phyloP scores from a whole-genome alignment of 2,113 vertebrate species.

The Thamnophis sirtalis region DNA sequence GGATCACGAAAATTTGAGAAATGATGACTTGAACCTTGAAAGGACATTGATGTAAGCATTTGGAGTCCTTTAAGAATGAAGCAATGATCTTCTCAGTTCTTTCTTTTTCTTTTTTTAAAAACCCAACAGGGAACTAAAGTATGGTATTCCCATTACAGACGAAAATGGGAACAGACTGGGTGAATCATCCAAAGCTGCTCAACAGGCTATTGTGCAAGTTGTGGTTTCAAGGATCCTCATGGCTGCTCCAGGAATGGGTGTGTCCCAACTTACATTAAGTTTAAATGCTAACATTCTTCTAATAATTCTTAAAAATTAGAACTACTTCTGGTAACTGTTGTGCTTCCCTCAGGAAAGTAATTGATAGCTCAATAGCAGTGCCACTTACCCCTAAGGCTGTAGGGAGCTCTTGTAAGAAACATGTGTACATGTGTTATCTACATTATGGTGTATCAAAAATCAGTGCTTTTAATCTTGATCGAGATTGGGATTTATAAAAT shows the following conservation, averaged over 20 bases:
- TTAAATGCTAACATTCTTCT: background rate
- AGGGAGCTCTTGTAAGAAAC: background rate
- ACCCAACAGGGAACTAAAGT: slow-evolving; percentile 83
- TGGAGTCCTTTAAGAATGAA: background rate
- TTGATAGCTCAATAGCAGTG: background rate
- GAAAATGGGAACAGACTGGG: slow-evolving; percentile 89
- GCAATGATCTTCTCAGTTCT: background rate
- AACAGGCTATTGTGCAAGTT: slow-evolving; percentile 93
- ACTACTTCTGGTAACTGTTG: background rate
- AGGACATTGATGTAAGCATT: background rate
- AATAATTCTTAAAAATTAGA: background rate
- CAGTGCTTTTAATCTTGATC: background rate
- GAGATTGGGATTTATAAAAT: background rate
- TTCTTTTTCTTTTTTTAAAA: slow-evolving; percentile 6
- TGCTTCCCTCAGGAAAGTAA: background rate
- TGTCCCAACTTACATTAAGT: slow-evolving; percentile 14
- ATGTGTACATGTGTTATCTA: background rate
- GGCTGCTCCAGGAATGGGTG: slow-evolving; percentile 98
- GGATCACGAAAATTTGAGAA: background rate
- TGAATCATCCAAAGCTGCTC: slow-evolving; percentile 88
- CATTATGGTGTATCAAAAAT: background rate
- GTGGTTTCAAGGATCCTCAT: slow-evolving; percentile 95
- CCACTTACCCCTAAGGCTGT: background rate
- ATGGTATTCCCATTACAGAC: slow-evolving; percentile 89
- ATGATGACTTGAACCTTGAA: background rate